Base-by-base conservation (phyloP, 2,888 invertebrate species). In the Habrosyne pyritoides region DNA sequence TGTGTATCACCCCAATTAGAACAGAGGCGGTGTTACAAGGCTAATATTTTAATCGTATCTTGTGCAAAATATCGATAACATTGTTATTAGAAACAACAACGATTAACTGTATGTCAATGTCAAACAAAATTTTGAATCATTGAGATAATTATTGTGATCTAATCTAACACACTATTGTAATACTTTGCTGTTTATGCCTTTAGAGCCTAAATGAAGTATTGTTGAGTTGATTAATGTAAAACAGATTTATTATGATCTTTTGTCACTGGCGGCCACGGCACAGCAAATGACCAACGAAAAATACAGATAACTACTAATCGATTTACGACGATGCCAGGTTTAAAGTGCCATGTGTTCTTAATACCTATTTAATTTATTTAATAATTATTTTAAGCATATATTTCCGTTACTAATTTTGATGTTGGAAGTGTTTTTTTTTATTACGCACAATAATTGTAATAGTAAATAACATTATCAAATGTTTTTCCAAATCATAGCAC, bases 391-490 rank as follows among this genome's bases (percentile, higher is more conserved):
- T 54, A 47, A 50, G 28, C 50, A 51, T 50, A 22, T 28, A 21
- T 28, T 49, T 26, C 49, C 26, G 49, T 14, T 14, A 28, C 10
- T 26, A 26, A 22, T 49, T 54, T 59, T 52, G 53, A 67, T 59
- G 18, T 8, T 18, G 2, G 42, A 42, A 42, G 8, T 57, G 63
- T 60, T 59, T 26, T 64, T 68, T 62, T 67, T 57, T 64, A 53
- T 67, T 61, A 66, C 76, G 76, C 76, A 77, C 76, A 77, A 75
- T 68, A 61, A 67, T 68, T 67, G 62, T 56, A 63, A 61, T 49
- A 53, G 14, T 18, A 2, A 33, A 42, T 42, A 14, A 33, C 5
- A 42, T 42, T 18, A 42, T 42, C 8, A 60, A 60, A 47, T 62
- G 59, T 57, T 28, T 50, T 30, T 42, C 28, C 10, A 6, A 28